Evolutionary conservation across 2,113 vertebrate species (phyloP), one percentile per base, ranked within the genome.

Genomic region (Psettodes erumei): DNA sequence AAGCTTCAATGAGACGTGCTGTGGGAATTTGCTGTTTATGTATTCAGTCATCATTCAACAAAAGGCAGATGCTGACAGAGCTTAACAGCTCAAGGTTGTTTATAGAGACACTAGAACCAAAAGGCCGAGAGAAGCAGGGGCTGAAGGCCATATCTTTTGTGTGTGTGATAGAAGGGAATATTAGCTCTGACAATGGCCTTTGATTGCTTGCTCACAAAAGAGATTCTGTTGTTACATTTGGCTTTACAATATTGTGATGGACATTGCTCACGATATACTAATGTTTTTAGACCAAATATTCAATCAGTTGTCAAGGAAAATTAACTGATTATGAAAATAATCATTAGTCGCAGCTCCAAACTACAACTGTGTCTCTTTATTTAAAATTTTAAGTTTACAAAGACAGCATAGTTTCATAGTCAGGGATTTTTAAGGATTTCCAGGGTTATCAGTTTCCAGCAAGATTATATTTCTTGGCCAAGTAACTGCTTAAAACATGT

Each of bases 41-140:
- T 15, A 67, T 80, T 60, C 19, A 51, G 45, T 84, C 37, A 75
- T 61, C 45, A 85, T 64, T 63, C 27, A 66, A 72, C 51, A 77
- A 83, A 48, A 70, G 59, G 59, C 19, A 37, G 80, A 67, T 86
- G 89, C 85, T 89, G 87, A 88, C 86, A 61, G 55, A 33, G 71
- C 77, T 54, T 61, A 25, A 63, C 11, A 75, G 61, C 67, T 82
- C 84, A 91, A 86, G 91, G 91, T 85, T 62, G 12, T 35, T 32
- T 43, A 27, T 81, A 38, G 59, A 78, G 43, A 77, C 55, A 30
- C 21, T 33, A 1, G 23, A 54, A 47, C 48, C 38, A 56, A 33
- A 30, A 30, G 48, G 28, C 35, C 12, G 16, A 11, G 30, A 70
- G 38, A 50, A 30, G 32, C 32, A 75, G 73, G 19, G 48, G 65